These are phyloP conservation scores for Strix aluco DNA, from an alignment of 2,113 vertebrate genomes.

Conservation along the genomic window DNA sequence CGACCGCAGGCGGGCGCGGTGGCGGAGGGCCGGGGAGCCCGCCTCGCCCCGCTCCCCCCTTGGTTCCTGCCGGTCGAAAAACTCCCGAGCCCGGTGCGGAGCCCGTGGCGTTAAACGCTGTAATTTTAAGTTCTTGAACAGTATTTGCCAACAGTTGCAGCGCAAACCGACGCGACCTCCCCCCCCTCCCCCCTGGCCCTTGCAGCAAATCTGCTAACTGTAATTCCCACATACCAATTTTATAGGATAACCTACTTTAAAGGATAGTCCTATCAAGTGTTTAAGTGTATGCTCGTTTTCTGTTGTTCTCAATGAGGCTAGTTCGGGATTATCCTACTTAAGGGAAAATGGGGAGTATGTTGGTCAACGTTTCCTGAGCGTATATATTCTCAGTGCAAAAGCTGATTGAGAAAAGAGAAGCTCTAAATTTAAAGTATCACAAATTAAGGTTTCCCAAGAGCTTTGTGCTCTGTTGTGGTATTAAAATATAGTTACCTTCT, in stretches of 20 bases:
- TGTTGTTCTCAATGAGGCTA: background rate
- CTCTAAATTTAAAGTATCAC: background rate
- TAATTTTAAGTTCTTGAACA: background rate
- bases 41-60: background rate
- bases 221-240: background rate
- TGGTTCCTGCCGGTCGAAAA: fast-evolving
- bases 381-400: background rate
- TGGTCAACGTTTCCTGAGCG: background rate
- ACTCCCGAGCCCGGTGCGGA: background rate
- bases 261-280: background rate
- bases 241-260: background rate
- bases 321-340: background rate
- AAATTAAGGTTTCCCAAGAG: background rate
- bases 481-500: background rate
- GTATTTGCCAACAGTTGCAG: background rate
- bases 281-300: background rate
- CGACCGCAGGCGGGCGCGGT: too few relatives aligned
- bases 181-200: fast-evolving
- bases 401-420: background rate
- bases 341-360: background rate
- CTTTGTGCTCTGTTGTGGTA: background rate
- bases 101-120: fast-evolving
- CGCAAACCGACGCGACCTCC: background rate
- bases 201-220: background rate
- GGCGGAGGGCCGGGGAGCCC: background rate